These are phyloP conservation scores for Petrolisthes cinctipes DNA, from an alignment of 2,888 invertebrate species.

Conservation along the genomic window DNA sequence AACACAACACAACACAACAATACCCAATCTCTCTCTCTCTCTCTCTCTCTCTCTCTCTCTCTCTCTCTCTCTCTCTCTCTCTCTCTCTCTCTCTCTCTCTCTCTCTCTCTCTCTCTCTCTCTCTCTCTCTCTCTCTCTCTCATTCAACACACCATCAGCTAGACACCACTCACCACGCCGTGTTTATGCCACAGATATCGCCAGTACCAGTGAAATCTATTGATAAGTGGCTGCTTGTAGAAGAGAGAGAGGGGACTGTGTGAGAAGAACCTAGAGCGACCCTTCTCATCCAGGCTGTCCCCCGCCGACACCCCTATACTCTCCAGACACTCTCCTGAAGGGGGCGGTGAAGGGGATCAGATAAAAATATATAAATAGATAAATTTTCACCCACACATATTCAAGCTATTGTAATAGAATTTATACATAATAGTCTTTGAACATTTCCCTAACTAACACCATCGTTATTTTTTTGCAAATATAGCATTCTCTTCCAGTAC, in stretches of 20 bases:
- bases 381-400: no score
- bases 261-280: conserved; percentile 45
- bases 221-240: conserved; percentile 48
- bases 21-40: background rate
- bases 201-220: conserved; percentile 57
- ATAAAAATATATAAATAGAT: no score
- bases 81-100: conserved; percentile 27
- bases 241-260: conserved; percentile 44
- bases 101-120: conserved; percentile 27
- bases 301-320: conserved; percentile 48
- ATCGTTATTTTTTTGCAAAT: no score
- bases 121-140: conserved; percentile 16
- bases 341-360: no score
- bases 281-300: conserved; percentile 42
- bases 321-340: conserved; percentile 45
- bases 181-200: conserved; percentile 53
- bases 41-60: background rate
- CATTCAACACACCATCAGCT: background rate
- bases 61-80: background rate
- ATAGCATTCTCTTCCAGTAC: no score
- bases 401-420: no score
- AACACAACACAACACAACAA: no score
- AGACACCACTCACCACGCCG: conserved; percentile 36
- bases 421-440: no score
- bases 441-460: no score